phyloP scores from a whole-genome alignment of 2,113 vertebrate species.

The Gasterosteus aculeatus region DNA sequence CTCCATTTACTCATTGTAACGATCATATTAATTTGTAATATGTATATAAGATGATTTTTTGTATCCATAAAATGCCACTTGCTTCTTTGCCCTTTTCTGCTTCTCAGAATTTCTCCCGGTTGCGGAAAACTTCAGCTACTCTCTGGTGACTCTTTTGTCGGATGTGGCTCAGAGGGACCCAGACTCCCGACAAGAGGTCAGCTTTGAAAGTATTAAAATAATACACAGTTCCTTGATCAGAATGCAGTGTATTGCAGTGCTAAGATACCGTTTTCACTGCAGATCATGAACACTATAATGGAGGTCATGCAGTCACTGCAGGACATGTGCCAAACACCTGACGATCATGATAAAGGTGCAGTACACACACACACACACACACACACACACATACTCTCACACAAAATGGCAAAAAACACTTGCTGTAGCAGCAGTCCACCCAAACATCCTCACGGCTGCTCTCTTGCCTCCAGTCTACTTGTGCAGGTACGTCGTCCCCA shows the following conservation, averaged over 20 bases:
- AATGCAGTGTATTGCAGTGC: background rate
- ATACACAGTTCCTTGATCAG: background rate
- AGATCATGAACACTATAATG: slow-evolving; percentile 90
- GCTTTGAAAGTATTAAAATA: slow-evolving; percentile 1
- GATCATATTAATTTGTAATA: background rate
- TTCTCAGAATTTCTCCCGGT: slow-evolving; percentile 88
- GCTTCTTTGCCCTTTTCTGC: slow-evolving; percentile 6
- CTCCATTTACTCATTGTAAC: slow-evolving; percentile 5
- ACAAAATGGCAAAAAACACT: background rate
- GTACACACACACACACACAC: background rate
- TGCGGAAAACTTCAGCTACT: slow-evolving; percentile 97
- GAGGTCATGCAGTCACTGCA: slow-evolving; percentile 89
- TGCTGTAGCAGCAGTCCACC: background rate
- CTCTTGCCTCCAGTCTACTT: slow-evolving; percentile 85
- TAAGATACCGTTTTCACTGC: slow-evolving; percentile 19
- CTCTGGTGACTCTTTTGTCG: slow-evolving; percentile 90
- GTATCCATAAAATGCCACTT: background rate
- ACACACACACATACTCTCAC: background rate
- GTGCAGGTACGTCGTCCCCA: slow-evolving; percentile 90
- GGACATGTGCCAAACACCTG: slow-evolving; percentile 91
- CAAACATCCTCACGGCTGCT: background rate
- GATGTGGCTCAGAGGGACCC: slow-evolving; percentile 88
- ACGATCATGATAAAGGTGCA: slow-evolving; percentile 94
- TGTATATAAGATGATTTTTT: background rate
- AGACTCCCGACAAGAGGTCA: slow-evolving; percentile 71